Percentiles rank a stretch among this genome's conserved stretches.
Evolutionary conservation across 2,113 vertebrate genomes (phyloP).

Genomic region (Cryptomyrus ogoouensis): DNA sequence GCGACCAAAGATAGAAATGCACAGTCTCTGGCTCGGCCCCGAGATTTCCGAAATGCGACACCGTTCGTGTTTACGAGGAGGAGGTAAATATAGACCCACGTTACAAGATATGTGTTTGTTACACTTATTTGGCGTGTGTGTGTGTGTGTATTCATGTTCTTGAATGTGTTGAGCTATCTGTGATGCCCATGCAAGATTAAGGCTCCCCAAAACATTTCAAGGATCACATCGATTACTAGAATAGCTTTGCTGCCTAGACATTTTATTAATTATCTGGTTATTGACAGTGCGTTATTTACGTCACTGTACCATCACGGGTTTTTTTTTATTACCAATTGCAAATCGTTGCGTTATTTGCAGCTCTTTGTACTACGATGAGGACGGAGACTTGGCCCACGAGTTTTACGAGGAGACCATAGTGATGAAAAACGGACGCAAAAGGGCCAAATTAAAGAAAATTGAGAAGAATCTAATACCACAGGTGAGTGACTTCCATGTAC

Average conservation of each 20-base stretch:
- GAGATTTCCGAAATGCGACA: constrained; percentile 64
- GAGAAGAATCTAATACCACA: constrained; percentile 95
- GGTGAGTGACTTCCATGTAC: constrained; percentile 56
- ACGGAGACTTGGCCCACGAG: constrained; percentile 93
- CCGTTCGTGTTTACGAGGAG: constrained; percentile 85
- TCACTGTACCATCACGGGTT: neutral
- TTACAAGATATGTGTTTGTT: neutral
- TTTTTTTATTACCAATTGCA: neutral
- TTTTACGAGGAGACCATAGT: constrained; percentile 96
- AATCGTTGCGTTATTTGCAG: constrained; percentile 52
- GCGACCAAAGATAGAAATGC: constrained; percentile 57
- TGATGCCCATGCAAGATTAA: neutral
- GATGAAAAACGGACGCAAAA: constrained; percentile 91
- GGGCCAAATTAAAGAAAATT: constrained; percentile 90
- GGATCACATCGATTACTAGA: neutral
- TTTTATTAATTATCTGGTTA: neutral
- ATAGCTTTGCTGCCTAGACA: neutral
- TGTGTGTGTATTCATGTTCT: neutral
- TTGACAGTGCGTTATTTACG: neutral
- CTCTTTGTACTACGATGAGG: constrained; percentile 94
- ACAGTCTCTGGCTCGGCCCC: constrained; percentile 73
- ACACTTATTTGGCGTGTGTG: neutral
- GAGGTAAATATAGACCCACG: constrained; percentile 59
- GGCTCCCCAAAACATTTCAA: neutral
- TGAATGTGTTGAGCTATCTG: neutral